Evolutionary conservation across 1,140 invertebrate species (phyloP).

Genomic region (Oncopeltus fasciatus): DNA sequence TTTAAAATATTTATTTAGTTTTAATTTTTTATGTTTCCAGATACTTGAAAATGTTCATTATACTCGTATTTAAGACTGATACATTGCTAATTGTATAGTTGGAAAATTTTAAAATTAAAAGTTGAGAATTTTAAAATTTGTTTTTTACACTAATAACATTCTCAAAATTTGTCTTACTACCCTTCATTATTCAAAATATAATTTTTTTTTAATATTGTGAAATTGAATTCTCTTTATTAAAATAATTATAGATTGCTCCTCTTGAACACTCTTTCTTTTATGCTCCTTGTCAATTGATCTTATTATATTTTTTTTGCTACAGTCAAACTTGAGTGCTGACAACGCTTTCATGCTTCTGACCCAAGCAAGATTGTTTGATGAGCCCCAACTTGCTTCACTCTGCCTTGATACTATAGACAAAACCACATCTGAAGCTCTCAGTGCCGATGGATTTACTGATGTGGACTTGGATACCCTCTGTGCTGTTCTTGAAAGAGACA

Average conservation of each 20-base stretch:
- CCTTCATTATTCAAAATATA: too few species aligned
- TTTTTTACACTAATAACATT: too few species aligned
- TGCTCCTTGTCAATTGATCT: neutral
- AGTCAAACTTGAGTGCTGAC: slow-evolving; percentile 55
- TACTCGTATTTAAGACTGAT: too few species aligned
- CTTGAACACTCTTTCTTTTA: neutral
- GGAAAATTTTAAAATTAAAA: too few species aligned
- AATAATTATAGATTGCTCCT: neutral
- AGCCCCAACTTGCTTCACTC: slow-evolving; percentile 57
- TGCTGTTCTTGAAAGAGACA: slow-evolving; percentile 67
- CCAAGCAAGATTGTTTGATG: slow-evolving; percentile 66
- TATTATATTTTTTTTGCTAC: neutral
- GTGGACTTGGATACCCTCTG: slow-evolving; percentile 72
- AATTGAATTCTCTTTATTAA: too few species aligned
- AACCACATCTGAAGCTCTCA: slow-evolving; percentile 63
- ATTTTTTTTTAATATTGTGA: too few species aligned
- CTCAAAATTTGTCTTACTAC: too few species aligned
- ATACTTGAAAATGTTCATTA: too few species aligned
- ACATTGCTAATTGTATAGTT: too few species aligned
- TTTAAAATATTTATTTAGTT: too few species aligned
- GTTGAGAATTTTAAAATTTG: too few species aligned
- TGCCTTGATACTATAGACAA: slow-evolving; percentile 79
- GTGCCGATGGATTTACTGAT: slow-evolving; percentile 74
- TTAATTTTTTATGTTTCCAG: too few species aligned
- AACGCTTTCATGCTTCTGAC: slow-evolving; percentile 77